These are phyloP conservation scores for Tipula helvola DNA, from an alignment of 2,888 invertebrate genomes.

Conservation along the genomic window DNA sequence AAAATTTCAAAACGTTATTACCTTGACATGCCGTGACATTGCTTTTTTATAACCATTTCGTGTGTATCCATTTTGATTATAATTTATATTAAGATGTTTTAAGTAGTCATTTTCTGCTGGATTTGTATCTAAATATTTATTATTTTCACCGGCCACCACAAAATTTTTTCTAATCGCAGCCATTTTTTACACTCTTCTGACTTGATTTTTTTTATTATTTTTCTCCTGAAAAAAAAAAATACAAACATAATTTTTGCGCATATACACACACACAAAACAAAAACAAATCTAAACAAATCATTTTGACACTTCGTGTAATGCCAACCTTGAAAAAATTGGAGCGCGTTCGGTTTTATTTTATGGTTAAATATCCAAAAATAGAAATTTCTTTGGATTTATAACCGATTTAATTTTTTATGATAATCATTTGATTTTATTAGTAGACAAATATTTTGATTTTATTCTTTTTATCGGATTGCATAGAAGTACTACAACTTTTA, in stretches of 20 bases:
- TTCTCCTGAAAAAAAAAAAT: neutral
- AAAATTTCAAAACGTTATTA: neutral
- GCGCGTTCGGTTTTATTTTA: neutral
- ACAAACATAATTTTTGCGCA: neutral
- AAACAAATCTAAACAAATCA: neutral
- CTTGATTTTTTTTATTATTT: neutral
- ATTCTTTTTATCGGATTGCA: neutral
- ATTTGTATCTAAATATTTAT: neutral
- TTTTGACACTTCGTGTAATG: neutral
- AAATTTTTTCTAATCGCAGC: slow-evolving; percentile 5
- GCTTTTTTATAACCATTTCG: neutral
- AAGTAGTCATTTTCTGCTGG: neutral
- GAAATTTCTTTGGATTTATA: neutral
- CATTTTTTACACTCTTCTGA: neutral
- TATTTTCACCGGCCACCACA: slow-evolving; percentile 7
- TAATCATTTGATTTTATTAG: no score
- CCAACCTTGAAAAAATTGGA: neutral
- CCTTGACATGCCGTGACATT: neutral
- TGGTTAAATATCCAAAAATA: neutral
- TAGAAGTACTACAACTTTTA: neutral
- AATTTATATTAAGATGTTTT: neutral
- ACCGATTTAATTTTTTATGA: neutral
- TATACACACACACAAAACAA: neutral
- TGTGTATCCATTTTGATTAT: neutral
- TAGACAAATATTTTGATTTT: neutral